phyloP scores from a whole-genome alignment of 2,888 invertebrate species.

The Sipha maydis region DNA sequence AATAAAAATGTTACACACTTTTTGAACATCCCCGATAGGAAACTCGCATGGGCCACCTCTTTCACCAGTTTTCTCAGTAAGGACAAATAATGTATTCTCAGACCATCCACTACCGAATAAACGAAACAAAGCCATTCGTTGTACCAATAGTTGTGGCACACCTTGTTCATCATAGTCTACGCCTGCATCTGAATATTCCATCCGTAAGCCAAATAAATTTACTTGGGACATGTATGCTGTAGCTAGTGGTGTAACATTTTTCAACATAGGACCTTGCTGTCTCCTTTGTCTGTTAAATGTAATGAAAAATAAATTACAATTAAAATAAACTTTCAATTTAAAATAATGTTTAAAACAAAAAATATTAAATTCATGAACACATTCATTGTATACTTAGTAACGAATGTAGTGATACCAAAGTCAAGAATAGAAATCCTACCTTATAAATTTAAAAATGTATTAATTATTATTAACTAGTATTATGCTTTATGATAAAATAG shows the following conservation, averaged over 20 bases:
- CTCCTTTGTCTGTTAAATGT: conserved; percentile 34
- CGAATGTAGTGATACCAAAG: no score
- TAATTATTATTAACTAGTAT: no score
- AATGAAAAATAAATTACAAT: background rate
- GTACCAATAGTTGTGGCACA: conserved; percentile 76
- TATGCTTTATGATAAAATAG: no score
- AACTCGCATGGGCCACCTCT: conserved; percentile 75
- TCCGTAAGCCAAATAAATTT: conserved; percentile 65
- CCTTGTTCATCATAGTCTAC: conserved; percentile 68
- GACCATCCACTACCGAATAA: conserved; percentile 80
- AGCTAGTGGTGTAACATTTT: conserved; percentile 25
- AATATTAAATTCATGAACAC: no score
- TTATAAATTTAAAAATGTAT: no score
- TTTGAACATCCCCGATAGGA: conserved; percentile 68
- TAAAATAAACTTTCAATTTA: background rate
- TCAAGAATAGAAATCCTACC: no score
- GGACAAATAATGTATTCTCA: conserved; percentile 75
- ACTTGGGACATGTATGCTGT: conserved; percentile 57
- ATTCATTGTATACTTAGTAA: no score
- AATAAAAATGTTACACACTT: conserved; percentile 20
- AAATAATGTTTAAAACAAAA: no score
- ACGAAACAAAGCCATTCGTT: conserved; percentile 73
- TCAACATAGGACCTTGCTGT: background rate
- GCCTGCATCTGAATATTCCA: conserved; percentile 65
- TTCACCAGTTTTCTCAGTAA: conserved; percentile 73